Conservation (phyloP, 1,140 invertebrate species). For the Tribolium castaneum region DNA sequence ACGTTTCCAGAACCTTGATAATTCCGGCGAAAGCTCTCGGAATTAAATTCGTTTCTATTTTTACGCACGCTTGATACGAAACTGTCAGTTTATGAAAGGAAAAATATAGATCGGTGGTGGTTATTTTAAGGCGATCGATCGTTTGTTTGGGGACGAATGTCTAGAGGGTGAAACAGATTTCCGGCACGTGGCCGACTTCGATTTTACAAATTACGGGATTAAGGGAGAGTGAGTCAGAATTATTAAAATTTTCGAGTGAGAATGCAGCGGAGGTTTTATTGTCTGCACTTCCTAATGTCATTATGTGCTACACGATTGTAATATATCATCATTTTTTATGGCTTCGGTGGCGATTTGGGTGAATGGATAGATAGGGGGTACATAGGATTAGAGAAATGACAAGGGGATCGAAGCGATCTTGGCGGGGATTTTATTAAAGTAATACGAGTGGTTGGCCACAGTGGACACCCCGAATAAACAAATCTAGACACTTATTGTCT, state of each 20-base stretch:
- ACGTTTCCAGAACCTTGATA: neutral
- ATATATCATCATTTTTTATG: conserved; percentile 20
- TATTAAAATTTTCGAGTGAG: conserved; percentile 3
- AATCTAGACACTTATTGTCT: no score
- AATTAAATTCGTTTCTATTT: neutral
- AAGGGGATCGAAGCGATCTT: neutral
- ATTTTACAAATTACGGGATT: conserved; percentile 16
- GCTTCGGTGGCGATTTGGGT: neutral
- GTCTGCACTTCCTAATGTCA: conserved; percentile 6
- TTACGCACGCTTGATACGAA: neutral
- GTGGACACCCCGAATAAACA: no score
- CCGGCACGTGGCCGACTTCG: conserved; percentile 13
- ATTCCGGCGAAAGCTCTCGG: neutral
- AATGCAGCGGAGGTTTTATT: neutral
- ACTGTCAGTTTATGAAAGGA: neutral
- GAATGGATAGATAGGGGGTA: neutral
- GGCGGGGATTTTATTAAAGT: neutral
- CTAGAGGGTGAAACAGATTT: neutral
- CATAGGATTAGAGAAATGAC: neutral
- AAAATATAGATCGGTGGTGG: neutral
- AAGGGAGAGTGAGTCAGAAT: conserved; percentile 2
- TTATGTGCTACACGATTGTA: neutral
- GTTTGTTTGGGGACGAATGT: neutral
- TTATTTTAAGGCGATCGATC: neutral
- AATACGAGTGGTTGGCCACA: neutral